These are phyloP conservation scores for Rafetus swinhoei DNA, from an alignment of 2,113 vertebrate species.

Conservation along the genomic window DNA sequence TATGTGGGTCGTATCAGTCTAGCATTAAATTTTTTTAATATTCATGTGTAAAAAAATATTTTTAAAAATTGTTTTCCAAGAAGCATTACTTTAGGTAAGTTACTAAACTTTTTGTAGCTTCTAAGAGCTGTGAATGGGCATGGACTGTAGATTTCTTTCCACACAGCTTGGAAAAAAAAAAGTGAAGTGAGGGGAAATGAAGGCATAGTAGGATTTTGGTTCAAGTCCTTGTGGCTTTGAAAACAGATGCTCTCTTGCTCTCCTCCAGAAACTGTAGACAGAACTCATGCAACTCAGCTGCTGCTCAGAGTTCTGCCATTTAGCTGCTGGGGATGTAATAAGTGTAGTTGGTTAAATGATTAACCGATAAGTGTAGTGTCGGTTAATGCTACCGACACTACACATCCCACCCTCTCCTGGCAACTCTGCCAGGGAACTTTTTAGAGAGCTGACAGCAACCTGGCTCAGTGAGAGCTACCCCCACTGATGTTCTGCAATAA, in stretches of 20 bases:
- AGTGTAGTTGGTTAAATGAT: too few species aligned
- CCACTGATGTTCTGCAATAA: too few species aligned
- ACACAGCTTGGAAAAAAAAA: neutral
- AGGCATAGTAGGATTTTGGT: neutral
- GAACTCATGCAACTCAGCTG: neutral
- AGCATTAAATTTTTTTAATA: neutral
- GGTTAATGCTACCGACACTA: too few species aligned
- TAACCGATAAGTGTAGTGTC: too few species aligned
- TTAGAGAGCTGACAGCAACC: too few species aligned
- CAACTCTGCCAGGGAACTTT: too few species aligned
- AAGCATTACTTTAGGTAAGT: neutral
- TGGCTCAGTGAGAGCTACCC: too few species aligned
- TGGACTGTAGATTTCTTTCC: neutral
- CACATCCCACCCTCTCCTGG: too few species aligned
- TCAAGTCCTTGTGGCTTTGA: neutral
- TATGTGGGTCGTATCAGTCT: neutral
- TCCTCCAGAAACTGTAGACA: neutral
- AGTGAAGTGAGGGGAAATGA: neutral
- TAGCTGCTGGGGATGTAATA: neutral
- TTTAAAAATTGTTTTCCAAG: neutral
- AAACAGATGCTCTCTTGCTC: neutral
- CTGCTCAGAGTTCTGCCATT: neutral
- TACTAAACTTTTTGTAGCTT: neutral
- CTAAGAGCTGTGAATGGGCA: neutral
- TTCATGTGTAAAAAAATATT: neutral